A percentile compares a stretch with the other conserved stretches of the same genome.
These are phyloP conservation scores for Chrysogorgia sp. DNA, from an alignment of 92 coral and sea anemone species.

Conservation along the genomic window DNA sequence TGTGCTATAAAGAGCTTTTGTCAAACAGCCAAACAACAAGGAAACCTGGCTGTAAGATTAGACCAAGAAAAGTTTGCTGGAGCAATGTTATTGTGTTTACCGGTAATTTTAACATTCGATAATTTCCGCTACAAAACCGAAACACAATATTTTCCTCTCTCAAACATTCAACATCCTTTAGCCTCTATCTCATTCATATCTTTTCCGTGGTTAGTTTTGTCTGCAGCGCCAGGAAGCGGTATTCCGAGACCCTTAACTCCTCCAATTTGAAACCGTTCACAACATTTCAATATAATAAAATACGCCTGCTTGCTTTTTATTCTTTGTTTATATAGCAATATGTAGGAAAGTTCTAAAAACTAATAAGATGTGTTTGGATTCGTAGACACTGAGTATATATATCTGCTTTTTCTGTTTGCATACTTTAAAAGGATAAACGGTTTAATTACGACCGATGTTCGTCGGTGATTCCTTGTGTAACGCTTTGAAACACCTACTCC, in stretches of 20 bases:
- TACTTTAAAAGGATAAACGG: conserved; percentile 24
- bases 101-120: background rate
- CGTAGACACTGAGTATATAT: background rate
- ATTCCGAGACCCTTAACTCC: too few species aligned
- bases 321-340: too few species aligned
- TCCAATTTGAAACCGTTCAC: too few species aligned
- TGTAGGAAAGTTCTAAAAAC: too few species aligned
- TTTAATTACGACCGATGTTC: background rate
- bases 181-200: background rate
- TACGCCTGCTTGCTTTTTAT: too few species aligned
- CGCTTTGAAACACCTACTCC: background rate
- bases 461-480: background rate
- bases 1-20: conserved; percentile 4
- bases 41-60: conserved; percentile 15
- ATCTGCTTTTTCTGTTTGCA: conserved; percentile 1
- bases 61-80: conserved; percentile 5
- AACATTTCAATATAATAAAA: too few species aligned
- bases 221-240: too few species aligned
- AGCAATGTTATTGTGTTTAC: conserved; percentile 19
- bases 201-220: too few species aligned
- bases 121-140: background rate
- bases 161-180: background rate
- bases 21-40: conserved; percentile 13
- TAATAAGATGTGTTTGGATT: too few species aligned
- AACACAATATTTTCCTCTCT: background rate